Base-by-base conservation (phyloP, 2,113 vertebrate species). In the Euleptes europaea region DNA sequence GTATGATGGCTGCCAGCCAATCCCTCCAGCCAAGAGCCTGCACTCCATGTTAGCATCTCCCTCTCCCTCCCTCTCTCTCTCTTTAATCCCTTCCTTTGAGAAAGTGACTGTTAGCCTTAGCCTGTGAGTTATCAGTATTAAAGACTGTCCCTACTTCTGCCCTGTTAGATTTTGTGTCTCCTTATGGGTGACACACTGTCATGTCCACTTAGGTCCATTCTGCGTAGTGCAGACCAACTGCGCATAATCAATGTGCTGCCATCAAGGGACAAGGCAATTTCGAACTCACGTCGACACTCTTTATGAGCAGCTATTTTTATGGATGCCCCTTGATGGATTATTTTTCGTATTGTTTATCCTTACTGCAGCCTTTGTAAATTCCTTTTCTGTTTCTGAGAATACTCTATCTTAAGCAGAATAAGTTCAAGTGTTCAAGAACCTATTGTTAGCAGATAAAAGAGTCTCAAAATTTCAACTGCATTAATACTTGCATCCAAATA, bases 21-120 rank as follows among this genome's bases (percentile, higher is more conserved):
- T 0, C 76, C 78, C 84, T 33, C 1, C 0, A 60, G 81, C 38
- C 3, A 5, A 23, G 1, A 0, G 0, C 12, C n/a, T 76, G 28
- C 65, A 0, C 14, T 38, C 42, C 33, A 21, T 82, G 26, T 80
- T 51, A 23, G 63, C 47, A 51, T 19, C 33, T 17, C 10, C 7
- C 51, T 35, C n/a, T n/a, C 33, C 6, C 1, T 35, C n/a, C n/a
- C n/a, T n/a, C 10, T 10, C 51, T 35, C n/a, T n/a, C 33, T 9
- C 1, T 35, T 21, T 2, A 11, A 9, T 5, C 0, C 0, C 23
- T 44, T 49, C n/a, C 75, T 33, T 5, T 51, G 42, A 79, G 63
- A 54, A 17, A 0, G 1, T 10, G 0, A 4, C 0, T 0, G 1
- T 75, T 0, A 44, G 3, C 35, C 60, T 72, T 1, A 23, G 21